A percentile compares a stretch with the other conserved stretches of the same genome.
phyloP scores from a whole-genome alignment of 1,140 invertebrate genomes.

The Diprion similis region DNA sequence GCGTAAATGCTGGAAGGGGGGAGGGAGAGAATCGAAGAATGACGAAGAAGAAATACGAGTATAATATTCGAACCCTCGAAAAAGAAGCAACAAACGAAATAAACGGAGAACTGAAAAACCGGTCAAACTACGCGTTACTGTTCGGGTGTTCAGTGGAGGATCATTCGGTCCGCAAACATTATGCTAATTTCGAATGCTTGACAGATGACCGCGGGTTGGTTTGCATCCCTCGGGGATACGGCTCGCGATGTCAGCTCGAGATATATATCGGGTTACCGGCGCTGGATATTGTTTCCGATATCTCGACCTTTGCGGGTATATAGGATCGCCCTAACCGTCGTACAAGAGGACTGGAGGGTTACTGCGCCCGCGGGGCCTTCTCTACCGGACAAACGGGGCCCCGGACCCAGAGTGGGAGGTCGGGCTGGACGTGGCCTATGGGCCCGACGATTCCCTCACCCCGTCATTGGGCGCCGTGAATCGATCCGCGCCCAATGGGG shows the following conservation, averaged over 20 bases:
- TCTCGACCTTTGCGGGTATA: conserved; percentile 47
- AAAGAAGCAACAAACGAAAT: no score
- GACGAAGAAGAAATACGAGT: no score
- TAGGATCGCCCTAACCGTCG: conserved; percentile 54
- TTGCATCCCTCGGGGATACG: neutral
- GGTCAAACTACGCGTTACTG: neutral
- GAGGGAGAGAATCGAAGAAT: neutral
- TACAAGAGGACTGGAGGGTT: conserved; percentile 61
- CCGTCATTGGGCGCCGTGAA: neutral
- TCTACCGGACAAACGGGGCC: conserved; percentile 55
- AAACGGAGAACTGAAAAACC: neutral
- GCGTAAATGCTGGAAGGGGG: neutral
- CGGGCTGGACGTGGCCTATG: conserved; percentile 25
- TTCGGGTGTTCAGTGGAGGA: neutral
- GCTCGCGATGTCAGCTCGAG: conserved; percentile 22
- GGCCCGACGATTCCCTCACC: neutral
- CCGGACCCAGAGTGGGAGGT: conserved; percentile 10
- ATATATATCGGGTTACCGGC: conserved; percentile 45
- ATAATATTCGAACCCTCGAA: no score
- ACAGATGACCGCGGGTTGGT: conserved; percentile 8
- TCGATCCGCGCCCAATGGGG: neutral
- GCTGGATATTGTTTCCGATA: conserved; percentile 54
- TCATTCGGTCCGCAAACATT: conserved; percentile 1
- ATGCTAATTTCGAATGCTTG: conserved; percentile 12
- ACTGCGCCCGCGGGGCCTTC: conserved; percentile 62